Conservation (phyloP, 2,888 invertebrate genomes). For the Ichneumon xanthorius region DNA sequence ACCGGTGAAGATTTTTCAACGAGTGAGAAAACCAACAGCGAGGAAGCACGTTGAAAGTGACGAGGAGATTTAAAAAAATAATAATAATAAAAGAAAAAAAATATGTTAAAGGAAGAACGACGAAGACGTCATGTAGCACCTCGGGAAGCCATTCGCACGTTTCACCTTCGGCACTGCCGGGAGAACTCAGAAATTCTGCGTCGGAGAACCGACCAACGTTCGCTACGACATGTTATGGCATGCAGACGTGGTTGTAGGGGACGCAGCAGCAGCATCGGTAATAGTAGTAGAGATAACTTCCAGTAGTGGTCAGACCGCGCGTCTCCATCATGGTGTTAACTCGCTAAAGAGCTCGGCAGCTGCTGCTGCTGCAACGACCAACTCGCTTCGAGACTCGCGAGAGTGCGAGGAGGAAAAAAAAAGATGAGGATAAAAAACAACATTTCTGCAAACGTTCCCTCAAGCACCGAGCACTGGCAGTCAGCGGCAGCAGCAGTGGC, state of each 20-base stretch:
- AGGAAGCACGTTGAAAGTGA: constrained; percentile 31
- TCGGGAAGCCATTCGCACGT: constrained; percentile 65
- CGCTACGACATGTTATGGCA: neutral
- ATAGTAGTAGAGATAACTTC: constrained; percentile 44
- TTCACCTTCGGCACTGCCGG: constrained; percentile 46
- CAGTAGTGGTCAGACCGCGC: constrained; percentile 62
- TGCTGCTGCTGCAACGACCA: constrained; percentile 50
- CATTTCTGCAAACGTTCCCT: constrained; percentile 61
- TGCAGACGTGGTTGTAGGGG: neutral
- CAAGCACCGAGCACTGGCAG: constrained; percentile 45
- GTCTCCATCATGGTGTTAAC: constrained; percentile 59
- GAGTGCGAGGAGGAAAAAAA: constrained; percentile 32
- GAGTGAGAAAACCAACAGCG: constrained; percentile 37
- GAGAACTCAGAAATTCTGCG: constrained; percentile 42
- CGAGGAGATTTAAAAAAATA: constrained; percentile 1
- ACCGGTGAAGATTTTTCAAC: constrained; percentile 54
- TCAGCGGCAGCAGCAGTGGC: constrained; percentile 36
- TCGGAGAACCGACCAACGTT: constrained; percentile 33
- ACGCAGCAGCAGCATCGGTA: neutral
- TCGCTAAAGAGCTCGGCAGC: constrained; percentile 56
- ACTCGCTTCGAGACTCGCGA: constrained; percentile 49
- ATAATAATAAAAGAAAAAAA: neutral
- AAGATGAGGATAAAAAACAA: constrained; percentile 20
- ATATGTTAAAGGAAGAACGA: constrained; percentile 20
- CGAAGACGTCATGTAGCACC: constrained; percentile 40